Evolutionary conservation across 2,113 vertebrate species (phyloP).

Genomic region (Tachuris rubrigastra): DNA sequence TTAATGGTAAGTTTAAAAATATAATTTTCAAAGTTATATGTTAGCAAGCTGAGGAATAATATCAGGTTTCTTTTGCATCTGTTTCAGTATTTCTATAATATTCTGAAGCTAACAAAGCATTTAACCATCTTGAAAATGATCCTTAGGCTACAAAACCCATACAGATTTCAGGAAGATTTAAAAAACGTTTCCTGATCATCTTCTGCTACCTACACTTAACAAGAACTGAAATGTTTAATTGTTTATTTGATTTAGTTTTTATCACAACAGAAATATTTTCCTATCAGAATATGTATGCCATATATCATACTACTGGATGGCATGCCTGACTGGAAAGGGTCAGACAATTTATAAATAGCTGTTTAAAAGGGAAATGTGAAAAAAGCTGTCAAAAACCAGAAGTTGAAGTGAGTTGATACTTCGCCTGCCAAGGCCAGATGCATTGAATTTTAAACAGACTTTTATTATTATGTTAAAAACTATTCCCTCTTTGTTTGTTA

Average conservation of each 20-base stretch:
- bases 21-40: not conserved
- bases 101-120: not conserved
- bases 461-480: not conserved
- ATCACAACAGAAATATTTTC: not conserved
- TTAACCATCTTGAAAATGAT: not conserved
- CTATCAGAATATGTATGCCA: not conserved
- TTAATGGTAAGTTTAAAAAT: not conserved
- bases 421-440: not conserved
- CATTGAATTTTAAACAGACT: conserved; percentile 1
- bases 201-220: not conserved
- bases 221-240: not conserved
- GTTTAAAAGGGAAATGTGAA: not conserved
- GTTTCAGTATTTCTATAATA: conserved; percentile 3
- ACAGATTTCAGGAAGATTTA: not conserved
- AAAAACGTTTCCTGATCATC: not conserved
- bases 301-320: not conserved
- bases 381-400: conserved; percentile 35
- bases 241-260: not conserved
- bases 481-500: not conserved
- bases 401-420: not conserved
- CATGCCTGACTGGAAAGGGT: not conserved
- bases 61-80: not conserved
- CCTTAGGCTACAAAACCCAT: not conserved
- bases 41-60: not conserved
- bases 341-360: not conserved